Conservation (phyloP, 2,113 vertebrate genomes). For the Ceyx melanurus region DNA sequence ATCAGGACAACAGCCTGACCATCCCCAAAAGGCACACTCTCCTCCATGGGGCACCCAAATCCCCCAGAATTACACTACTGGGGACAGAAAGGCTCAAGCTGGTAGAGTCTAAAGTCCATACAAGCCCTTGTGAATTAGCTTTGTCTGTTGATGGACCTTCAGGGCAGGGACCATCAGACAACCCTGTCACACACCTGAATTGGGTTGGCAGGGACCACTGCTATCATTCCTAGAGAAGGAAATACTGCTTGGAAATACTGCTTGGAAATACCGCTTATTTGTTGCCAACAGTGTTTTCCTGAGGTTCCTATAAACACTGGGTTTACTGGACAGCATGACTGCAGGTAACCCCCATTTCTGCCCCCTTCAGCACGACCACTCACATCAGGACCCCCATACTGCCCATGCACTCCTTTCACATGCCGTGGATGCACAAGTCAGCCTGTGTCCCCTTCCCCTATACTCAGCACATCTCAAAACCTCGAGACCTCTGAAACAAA, state of each 20-base stretch:
- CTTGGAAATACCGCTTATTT: not conserved
- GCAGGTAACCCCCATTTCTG: not conserved
- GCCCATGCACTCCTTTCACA: not conserved
- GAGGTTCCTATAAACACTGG: not conserved
- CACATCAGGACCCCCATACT: fast-evolving
- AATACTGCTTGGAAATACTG: not conserved
- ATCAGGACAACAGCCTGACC: not conserved
- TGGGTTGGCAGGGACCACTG: not conserved
- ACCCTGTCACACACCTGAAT: too few relatives aligned
- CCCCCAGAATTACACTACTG: not conserved
- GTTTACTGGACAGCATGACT: not conserved
- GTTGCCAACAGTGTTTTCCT: not conserved
- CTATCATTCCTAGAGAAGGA: not conserved
- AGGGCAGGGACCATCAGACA: not conserved
- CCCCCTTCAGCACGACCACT: not conserved
- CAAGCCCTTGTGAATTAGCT: not conserved
- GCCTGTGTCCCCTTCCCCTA: not conserved
- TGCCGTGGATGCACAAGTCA: not conserved
- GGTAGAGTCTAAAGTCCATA: fast-evolving
- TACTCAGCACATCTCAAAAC: not conserved
- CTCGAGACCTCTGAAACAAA: not conserved
- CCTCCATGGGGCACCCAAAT: not conserved
- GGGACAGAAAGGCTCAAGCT: not conserved
- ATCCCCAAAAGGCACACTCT: not conserved
- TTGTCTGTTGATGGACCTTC: not conserved